These are phyloP conservation scores for Myathropa florea DNA, from an alignment of 2,888 invertebrate genomes.

Conservation along the genomic window DNA sequence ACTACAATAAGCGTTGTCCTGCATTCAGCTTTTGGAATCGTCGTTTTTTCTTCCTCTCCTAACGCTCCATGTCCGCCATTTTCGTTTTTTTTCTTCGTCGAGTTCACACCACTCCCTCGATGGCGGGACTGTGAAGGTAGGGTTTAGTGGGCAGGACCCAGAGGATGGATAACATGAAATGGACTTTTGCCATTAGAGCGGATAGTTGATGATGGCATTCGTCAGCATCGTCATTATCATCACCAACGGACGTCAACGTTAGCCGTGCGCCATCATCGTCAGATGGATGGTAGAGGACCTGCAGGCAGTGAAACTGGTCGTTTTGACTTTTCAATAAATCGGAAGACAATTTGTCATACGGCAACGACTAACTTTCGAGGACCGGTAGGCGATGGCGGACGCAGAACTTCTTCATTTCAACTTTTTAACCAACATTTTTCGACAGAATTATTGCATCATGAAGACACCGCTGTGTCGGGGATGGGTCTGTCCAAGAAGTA, in stretches of 20 bases:
- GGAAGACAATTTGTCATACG: slow-evolving; percentile 55
- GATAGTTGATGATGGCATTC: slow-evolving; percentile 63
- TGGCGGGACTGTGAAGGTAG: too few species aligned
- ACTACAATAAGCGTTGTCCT: slow-evolving; percentile 65
- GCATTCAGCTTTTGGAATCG: slow-evolving; percentile 45
- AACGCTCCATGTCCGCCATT: not conserved
- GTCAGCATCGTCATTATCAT: slow-evolving; percentile 53
- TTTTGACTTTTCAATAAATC: slow-evolving; percentile 39
- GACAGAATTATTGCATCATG: not conserved
- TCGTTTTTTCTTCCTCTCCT: slow-evolving; percentile 5
- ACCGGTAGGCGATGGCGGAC: not conserved
- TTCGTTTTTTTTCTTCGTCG: not conserved
- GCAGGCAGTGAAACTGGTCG: not conserved
- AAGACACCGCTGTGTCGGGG: not conserved
- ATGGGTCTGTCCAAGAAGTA: not conserved
- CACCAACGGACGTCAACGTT: slow-evolving; percentile 24
- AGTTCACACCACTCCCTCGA: not conserved
- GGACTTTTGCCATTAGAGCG: slow-evolving; percentile 61
- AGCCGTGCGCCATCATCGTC: not conserved
- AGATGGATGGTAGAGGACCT: not conserved
- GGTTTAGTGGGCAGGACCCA: not conserved
- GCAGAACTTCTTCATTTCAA: slow-evolving; percentile 22
- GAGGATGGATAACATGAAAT: slow-evolving; percentile 55
- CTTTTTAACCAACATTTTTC: slow-evolving; percentile 4
- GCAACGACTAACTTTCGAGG: slow-evolving; percentile 3